Base-by-base conservation (phyloP, 1,140 invertebrate genomes). In the Galendromus occidentalis region DNA sequence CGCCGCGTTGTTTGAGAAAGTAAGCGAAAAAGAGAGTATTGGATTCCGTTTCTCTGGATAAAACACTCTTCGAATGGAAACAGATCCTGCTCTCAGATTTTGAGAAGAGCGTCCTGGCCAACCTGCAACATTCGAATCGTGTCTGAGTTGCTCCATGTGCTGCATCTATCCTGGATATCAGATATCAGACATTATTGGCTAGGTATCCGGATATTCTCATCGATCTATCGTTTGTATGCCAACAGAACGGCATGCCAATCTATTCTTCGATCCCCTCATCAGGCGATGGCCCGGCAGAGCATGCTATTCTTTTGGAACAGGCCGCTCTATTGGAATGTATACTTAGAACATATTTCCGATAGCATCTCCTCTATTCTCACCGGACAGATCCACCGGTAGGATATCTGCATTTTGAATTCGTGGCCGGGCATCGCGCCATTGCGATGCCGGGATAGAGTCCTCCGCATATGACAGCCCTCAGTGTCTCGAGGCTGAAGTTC, bases 1-100 rank as follows among this genome's bases (percentile, higher is more conserved):
- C 51, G 14, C 12, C 17, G 9, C 14, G 22, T 33, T 59, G 51
- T 14, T 17, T 33, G 1, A 59, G 51, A 22, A 29, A 59, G 25
- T 59, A 33, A 22, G 51, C 51, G 51, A 59, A 59, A 17, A 59
- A 25, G 4, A 33, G 25, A 2, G 51, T 29, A 2, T 25, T 25
- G 25, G 25, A 14, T 9, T 33, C 51, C 6, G n/a, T 17, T 25
- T 59, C 17, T 9, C 9, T n/a, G 12, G 25, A 17, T 17, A 59
- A 22, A 59, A 59, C 20, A 25, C 51, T 59, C 25, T 59, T 59
- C 12, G 51, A 22, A 59, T 59, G 51, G 51, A 59, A 59, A 4
- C 25, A 14, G 51, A 33, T 33, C 25, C 51, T n/a, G 14, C 22
- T 25, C 20, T 25, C 51, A 14, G 51, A 20, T 2, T 59, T 22